phyloP scores from a whole-genome alignment of 2,888 invertebrate species.

The Diarsia mendica region DNA sequence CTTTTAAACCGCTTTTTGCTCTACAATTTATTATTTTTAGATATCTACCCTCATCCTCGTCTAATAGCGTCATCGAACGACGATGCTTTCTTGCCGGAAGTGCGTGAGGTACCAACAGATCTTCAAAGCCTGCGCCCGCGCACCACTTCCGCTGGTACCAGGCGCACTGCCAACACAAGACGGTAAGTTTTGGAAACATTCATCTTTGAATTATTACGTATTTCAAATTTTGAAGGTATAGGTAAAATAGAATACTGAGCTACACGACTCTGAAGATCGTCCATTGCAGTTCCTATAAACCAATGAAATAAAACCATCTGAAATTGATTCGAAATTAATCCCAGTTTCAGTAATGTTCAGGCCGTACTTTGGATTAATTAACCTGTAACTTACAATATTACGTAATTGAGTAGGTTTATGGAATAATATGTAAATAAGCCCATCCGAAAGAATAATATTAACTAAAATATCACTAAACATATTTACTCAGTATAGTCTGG shows the following conservation, averaged over 20 bases:
- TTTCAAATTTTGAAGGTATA: conserved; percentile 22
- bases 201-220: conserved; percentile 5
- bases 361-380: conserved; percentile 33
- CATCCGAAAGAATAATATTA: conserved; percentile 39
- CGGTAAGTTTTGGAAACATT: conserved; percentile 73
- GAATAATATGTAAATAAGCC: conserved; percentile 42
- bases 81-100: conserved; percentile 87
- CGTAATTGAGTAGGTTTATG: conserved; percentile 15
- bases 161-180: conserved; percentile 87
- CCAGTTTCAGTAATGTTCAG: conserved; percentile 39
- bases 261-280: conserved; percentile 24
- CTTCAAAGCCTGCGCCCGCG: conserved; percentile 81
- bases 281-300: conserved; percentile 35
- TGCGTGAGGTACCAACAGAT: conserved; percentile 80
- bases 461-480: conserved; percentile 56
- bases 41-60: conserved; percentile 50
- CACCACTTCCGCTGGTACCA: conserved; percentile 85
- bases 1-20: background rate
- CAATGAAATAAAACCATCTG: conserved; percentile 37
- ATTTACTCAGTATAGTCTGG: conserved; percentile 59
- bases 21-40: conserved; percentile 25
- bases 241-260: conserved; percentile 11
- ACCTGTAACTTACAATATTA: background rate
- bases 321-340: conserved; percentile 18
- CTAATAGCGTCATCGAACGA: conserved; percentile 83